Base-by-base conservation (phyloP, 2,888 invertebrate species). In the Drosophila borealis region DNA sequence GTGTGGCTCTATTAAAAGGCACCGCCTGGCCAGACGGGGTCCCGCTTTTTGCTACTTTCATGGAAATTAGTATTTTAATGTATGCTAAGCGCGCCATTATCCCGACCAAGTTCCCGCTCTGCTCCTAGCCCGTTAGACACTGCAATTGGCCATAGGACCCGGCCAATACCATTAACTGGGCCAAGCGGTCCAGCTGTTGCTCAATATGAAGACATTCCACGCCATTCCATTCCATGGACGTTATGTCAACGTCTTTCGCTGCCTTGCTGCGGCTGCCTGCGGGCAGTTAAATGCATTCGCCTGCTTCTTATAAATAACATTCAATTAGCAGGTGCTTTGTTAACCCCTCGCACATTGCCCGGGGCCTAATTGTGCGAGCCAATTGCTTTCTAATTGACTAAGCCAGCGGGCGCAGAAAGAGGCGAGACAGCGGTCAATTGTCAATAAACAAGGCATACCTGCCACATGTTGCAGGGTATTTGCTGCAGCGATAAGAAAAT, bases 1-100 rank as follows among this genome's bases (percentile, higher is more conserved):
- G 85, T 88, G 89, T 88, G 83, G 81, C 89, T 89, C 85, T 89
- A 86, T 86, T 86, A 88, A 89, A 83, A 86, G 86, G 80, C 86
- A 79, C 72, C 78, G 85, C 85, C 88, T 85, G 85, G 29, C 70
- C 71, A 51, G 56, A 62, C 63, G 57, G 57, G 53, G 57, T 46
- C 64, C 45, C 61, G 62, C 63, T 49, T 86, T 78, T 79, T 76
- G 88, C 85, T 73, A 78, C 89, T 82, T 82, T 82, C 78, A 85
- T 76, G 69, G 78, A 89, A 86, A 86, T 86, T 86, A 86, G 89
- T 89, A 82, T 86, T 86, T 86, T 86, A 89, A 86, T 89, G 89
- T 89, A 89, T 87, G 89, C 85, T 86, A 89, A 87, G 80, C 76
- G 80, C 70, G 78, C 74, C 88, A 89, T 89, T 87, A 89, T 84